These are phyloP conservation scores for Cataglyphis cursor DNA, from an alignment of 2,888 invertebrate species.

Conservation along the genomic window DNA sequence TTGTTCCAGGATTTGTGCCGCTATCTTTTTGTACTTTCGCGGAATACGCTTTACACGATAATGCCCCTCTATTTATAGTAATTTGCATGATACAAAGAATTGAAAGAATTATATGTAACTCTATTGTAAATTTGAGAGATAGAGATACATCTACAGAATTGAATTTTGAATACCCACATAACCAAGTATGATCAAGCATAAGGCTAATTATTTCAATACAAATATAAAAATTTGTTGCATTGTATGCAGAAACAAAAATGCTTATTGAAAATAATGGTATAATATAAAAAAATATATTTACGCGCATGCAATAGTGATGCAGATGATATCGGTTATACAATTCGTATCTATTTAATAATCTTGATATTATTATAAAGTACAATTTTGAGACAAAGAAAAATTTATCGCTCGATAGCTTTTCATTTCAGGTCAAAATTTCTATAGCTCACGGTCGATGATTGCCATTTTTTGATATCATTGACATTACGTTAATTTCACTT, in stretches of 20 bases:
- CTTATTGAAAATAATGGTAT: neutral
- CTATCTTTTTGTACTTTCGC: constrained; percentile 6
- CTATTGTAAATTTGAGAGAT: neutral
- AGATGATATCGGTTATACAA: neutral
- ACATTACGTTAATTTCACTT: neutral
- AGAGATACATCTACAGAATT: neutral
- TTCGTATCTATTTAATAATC: constrained; percentile 6
- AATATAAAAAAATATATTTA: neutral
- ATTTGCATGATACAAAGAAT: neutral
- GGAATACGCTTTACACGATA: neutral
- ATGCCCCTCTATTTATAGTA: neutral
- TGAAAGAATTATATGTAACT: constrained; percentile 6
- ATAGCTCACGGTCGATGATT: neutral
- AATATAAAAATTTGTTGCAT: constrained; percentile 15
- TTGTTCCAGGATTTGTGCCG: neutral
- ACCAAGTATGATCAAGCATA: neutral
- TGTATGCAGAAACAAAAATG: neutral
- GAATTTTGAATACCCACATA: neutral
- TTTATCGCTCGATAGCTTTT: neutral
- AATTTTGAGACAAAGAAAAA: neutral
- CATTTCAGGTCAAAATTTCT: neutral
- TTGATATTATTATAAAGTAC: constrained; percentile 4
- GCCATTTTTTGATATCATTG: neutral
- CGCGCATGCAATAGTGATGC: neutral
- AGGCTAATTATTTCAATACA: neutral